Evolutionary conservation across 2,113 vertebrate genomes (phyloP).

Genomic region (Theristicus caerulescens): DNA sequence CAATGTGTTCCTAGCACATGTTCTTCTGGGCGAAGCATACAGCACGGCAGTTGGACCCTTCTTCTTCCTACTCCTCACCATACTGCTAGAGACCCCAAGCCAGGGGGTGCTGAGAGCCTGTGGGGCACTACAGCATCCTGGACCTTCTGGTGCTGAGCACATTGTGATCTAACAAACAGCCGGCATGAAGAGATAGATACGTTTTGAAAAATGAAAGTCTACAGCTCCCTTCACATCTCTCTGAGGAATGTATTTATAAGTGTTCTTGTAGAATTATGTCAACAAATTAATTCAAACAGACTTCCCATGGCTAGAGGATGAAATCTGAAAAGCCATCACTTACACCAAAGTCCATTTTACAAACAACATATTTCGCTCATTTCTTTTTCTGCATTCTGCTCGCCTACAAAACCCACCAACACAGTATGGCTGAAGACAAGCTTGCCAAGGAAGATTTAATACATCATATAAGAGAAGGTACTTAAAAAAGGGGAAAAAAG

Average conservation of each 20-base stretch:
- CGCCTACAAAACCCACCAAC: not conserved
- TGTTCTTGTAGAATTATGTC: not conserved
- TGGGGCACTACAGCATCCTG: not conserved
- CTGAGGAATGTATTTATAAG: not conserved
- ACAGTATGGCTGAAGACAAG: not conserved
- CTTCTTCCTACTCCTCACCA: not conserved
- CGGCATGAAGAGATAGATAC: not conserved
- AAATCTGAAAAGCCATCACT: not conserved
- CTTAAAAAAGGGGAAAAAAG: not conserved
- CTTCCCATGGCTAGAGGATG: not conserved
- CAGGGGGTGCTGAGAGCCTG: not conserved
- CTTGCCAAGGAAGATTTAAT: not conserved
- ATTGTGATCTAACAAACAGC: not conserved
- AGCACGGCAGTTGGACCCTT: not conserved
- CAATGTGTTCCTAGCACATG: slow-evolving; percentile 47
- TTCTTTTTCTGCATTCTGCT: not conserved
- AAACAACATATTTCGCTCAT: not conserved
- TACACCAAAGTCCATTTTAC: not conserved
- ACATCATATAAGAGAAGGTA: not conserved
- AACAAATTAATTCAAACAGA: slow-evolving; percentile 5
- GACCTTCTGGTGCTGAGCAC: not conserved
- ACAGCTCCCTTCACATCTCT: not conserved
- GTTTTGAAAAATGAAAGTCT: slow-evolving; percentile 8
- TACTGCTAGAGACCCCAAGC: not conserved
- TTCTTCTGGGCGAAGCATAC: slow-evolving; percentile 4